A percentile compares a stretch with the other conserved stretches of the same genome.
phyloP scores from a whole-genome alignment of 1,140 invertebrate species.

The Parapsyche elsis region DNA sequence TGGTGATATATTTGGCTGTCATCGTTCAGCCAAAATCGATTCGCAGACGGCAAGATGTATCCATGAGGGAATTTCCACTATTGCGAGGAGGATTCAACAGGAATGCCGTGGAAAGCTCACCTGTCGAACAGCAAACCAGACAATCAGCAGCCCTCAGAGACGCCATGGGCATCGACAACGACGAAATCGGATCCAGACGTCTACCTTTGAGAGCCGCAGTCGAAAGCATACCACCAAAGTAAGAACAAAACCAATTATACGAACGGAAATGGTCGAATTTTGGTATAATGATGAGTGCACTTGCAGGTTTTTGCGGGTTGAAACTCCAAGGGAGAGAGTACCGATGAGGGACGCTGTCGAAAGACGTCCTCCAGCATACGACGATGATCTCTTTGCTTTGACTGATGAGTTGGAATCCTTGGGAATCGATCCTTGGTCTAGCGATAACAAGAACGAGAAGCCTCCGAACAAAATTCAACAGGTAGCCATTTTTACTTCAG shows the following conservation, averaged over 20 bases:
- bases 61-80: slow-evolving; percentile 25
- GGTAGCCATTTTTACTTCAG: slow-evolving; percentile 4
- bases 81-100: slow-evolving; percentile 46
- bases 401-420: slow-evolving; percentile 53
- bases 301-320: slow-evolving; percentile 41
- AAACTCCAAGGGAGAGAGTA: slow-evolving; percentile 54
- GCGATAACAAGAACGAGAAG: slow-evolving; percentile 12
- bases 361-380: slow-evolving; percentile 67
- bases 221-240: slow-evolving; percentile 64
- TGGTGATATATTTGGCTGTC: slow-evolving; percentile 1
- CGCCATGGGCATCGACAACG: slow-evolving; percentile 19
- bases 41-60: slow-evolving; percentile 24
- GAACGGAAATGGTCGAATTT: background rate
- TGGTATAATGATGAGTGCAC: background rate
- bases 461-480: slow-evolving; percentile 49
- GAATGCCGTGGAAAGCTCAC: slow-evolving; percentile 49
- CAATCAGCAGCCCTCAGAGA: background rate
- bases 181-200: slow-evolving; percentile 51
- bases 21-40: slow-evolving; percentile 14
- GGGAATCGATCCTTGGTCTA: slow-evolving; percentile 53
- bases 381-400: slow-evolving; percentile 63
- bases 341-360: slow-evolving; percentile 77
- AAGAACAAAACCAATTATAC: background rate
- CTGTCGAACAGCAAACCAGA: background rate
- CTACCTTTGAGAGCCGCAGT: slow-evolving; percentile 68